These are phyloP conservation scores for Gastrophysa polygoni DNA, from an alignment of 2,888 invertebrate species.

Conservation along the genomic window DNA sequence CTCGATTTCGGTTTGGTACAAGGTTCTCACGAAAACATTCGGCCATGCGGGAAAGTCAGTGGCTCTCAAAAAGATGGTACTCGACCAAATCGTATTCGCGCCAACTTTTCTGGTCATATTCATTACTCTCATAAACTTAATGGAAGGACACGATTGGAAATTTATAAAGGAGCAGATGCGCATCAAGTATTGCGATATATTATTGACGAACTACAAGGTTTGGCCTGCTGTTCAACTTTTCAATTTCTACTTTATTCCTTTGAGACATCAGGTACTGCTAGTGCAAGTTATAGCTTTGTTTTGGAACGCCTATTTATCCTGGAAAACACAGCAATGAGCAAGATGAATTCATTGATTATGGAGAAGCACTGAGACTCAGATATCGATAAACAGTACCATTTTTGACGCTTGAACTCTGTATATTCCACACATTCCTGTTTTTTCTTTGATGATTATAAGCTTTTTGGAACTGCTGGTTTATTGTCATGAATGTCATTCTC, in stretches of 20 bases:
- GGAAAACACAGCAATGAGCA: conserved; percentile 62
- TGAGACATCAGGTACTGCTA: conserved; percentile 80
- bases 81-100: conserved; percentile 77
- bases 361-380: no score
- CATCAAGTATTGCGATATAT: conserved; percentile 68
- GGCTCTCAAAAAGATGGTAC: conserved; percentile 69
- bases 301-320: conserved; percentile 87
- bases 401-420: conserved; percentile 1
- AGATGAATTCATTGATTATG: background rate
- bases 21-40: conserved; percentile 56
- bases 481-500: no score
- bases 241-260: conserved; percentile 84
- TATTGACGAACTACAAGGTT: conserved; percentile 72
- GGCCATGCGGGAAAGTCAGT: conserved; percentile 43
- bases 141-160: conserved; percentile 65
- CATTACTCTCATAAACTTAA: conserved; percentile 63
- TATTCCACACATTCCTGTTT: no score
- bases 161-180: conserved; percentile 63
- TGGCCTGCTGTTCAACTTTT: conserved; percentile 87
- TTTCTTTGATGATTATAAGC: no score
- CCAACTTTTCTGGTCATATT: conserved; percentile 69
- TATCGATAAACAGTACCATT: no score
- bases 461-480: background rate
- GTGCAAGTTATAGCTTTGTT: conserved; percentile 80
- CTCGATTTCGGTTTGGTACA: conserved; percentile 73